Base-by-base conservation (phyloP, 1,140 invertebrate genomes). In the Lepidurus packardi region DNA sequence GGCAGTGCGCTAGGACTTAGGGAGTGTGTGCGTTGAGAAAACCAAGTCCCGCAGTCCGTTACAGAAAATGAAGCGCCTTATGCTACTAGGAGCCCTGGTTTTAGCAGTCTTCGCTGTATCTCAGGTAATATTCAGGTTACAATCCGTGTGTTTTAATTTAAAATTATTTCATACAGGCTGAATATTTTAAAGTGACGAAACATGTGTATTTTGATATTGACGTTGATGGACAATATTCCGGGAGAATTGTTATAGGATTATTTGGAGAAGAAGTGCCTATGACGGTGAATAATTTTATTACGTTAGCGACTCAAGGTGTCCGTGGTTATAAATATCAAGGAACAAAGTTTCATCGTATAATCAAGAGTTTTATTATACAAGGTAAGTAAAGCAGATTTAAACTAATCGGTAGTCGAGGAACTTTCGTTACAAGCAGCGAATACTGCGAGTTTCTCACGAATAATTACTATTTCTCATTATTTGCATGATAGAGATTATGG, bases 211-310 rank as follows among this genome's bases (percentile, higher is more conserved):
- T 99, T 82, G 94, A 98, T 83, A 90, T 99, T n/a, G 89, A 90
- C 83, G 92, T 94, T 81, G 94, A 92, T 79, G 92, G 91, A 78
- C 87, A 94, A 85, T 85, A 89, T 44, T 84, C 89, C 42, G 97
- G 97, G 10, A 87, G 92, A 82, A 92, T 99, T 79, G 90, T 92
- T 0, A 92, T 99, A 81, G 98, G 97, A 6, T 86, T 99, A 0
- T 99, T 99, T 88, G 97, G 97, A 1, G 91, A 95, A 81, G 87
- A 92, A 74, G 95, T 93, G 0, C 97, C 98, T 4, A 97, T 94
- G 86, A 96, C 98, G 1, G 95, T 94, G 0, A 87, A 93, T 81
- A 99, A 99, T 84, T 99, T 99, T 83, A 86, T 91, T 76, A 87
- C 91, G 11, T 86, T 98, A n/a, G 91, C 94, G n/a, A 88, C 90